A percentile compares a stretch with the other conserved stretches of the same genome.
Conservation (phyloP, 2,888 invertebrate genomes). For the Arge pagana region DNA sequence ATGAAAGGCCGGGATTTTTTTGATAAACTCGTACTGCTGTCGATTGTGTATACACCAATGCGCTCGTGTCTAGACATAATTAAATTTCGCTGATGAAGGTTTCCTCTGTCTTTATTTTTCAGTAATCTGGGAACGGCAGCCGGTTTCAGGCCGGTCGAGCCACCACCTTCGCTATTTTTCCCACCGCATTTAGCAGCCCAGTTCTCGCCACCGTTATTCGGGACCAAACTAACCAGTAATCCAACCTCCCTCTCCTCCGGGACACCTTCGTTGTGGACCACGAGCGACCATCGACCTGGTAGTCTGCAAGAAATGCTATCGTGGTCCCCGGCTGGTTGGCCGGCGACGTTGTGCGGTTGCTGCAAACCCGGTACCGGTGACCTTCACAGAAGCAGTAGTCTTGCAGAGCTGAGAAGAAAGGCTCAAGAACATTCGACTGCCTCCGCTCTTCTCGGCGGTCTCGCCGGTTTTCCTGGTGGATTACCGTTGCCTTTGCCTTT, state of each 20-base stretch:
- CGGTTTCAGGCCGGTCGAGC: slow-evolving; percentile 57
- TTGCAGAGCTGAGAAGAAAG: slow-evolving; percentile 88
- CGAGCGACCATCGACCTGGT: slow-evolving; percentile 57
- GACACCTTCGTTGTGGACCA: slow-evolving; percentile 55
- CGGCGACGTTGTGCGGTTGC: slow-evolving; percentile 44
- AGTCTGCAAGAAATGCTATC: slow-evolving; percentile 54
- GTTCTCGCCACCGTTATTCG: slow-evolving; percentile 80
- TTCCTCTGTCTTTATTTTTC: slow-evolving; percentile 34
- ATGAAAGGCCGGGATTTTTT: no score
- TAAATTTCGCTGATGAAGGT: slow-evolving; percentile 18
- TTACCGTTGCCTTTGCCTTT: slow-evolving; percentile 57
- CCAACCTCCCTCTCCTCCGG: slow-evolving; percentile 51
- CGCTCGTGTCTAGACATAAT: slow-evolving; percentile 14
- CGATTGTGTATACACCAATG: background rate
- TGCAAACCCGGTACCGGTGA: slow-evolving; percentile 56
- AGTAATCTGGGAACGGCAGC: slow-evolving; percentile 65
- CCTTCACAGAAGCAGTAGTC: slow-evolving; percentile 68
- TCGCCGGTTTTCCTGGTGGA: slow-evolving; percentile 51
- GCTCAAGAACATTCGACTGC: slow-evolving; percentile 96
- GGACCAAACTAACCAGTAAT: slow-evolving; percentile 58
- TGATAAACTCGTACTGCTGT: background rate
- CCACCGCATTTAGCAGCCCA: slow-evolving; percentile 81
- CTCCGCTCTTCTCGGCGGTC: slow-evolving; percentile 50
- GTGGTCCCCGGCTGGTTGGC: slow-evolving; percentile 55
- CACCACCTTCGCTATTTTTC: slow-evolving; percentile 77